Base-by-base conservation (phyloP, 2,888 invertebrate genomes). In the Dinocampus coccinellae region DNA sequence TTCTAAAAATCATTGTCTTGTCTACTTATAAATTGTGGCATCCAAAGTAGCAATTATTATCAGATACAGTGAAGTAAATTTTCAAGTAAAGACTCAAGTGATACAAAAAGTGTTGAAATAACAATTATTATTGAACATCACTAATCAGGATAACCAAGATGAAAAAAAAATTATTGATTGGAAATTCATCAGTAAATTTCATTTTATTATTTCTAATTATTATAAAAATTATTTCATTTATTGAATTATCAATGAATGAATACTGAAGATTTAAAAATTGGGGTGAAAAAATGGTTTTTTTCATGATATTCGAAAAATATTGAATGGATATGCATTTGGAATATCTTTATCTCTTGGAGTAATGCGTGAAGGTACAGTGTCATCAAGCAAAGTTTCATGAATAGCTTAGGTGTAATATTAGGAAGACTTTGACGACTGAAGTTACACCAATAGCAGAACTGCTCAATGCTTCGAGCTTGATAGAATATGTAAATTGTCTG, bases 361-460 rank as follows among this genome's bases (percentile, higher is more conserved):
- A 81, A 77, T 72, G 66, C 75, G 75, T 60, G 64, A 64, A 22
- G 62, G 61, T 69, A 52, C 72, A 29, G 7, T 71, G 75, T 73
- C 69, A 75, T 75, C 66, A 66, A 57, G 72, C 16, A 36, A 79
- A 81, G 78, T 79, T 79, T 74, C 77, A 72, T 74, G 80, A 82
- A 80, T 80, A 75, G 77, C 73, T 66, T 24, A 68, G 71, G 75
- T 74, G 73, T 79, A 77, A 82, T 81, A 80, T 80, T 79, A 78
- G 78, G 69, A 77, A 66, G 75, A 78, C 75, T 82, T 83, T 78
- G 78, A 78, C 76, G 77, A 76, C 73, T 74, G 73, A 80, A 83
- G 77, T 81, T 83, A 81, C 77, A 80, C 76, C 75, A 78, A 80
- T 81, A 80, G 79, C 76, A 80, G 78, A 81, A 80, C 76, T 75